Evolutionary conservation across 2,113 vertebrate species (phyloP).

Genomic region (Fregata magnificens): DNA sequence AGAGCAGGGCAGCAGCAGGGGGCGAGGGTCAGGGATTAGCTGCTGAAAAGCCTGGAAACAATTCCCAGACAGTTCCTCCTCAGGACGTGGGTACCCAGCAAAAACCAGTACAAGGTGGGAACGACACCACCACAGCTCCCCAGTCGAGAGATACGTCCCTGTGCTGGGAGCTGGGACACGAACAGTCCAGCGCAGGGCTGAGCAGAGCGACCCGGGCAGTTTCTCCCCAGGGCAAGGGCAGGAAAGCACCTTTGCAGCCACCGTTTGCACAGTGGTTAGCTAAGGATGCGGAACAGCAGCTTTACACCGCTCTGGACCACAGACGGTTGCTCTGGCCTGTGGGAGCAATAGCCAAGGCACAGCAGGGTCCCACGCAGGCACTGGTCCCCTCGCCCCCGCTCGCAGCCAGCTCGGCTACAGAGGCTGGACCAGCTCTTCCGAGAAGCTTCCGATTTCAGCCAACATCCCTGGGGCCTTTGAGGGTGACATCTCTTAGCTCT

Average conservation of each 20-base stretch:
- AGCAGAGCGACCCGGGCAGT: background rate
- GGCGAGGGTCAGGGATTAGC: background rate
- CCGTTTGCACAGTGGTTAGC: background rate
- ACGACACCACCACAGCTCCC: background rate
- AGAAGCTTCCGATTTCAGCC: background rate
- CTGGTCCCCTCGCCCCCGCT: background rate
- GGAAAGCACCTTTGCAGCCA: background rate
- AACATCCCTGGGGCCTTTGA: background rate
- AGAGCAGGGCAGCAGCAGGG: background rate
- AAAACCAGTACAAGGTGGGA: background rate
- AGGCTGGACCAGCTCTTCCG: background rate
- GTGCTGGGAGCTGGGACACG: background rate
- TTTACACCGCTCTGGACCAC: background rate
- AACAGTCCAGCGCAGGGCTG: background rate
- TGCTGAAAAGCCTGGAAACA: background rate
- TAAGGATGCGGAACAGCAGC: background rate
- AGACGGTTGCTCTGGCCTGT: background rate
- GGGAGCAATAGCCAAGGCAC: background rate
- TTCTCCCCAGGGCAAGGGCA: background rate
- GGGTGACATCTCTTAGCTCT: background rate
- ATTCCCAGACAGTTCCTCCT: background rate
- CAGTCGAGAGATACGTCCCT: accelerated
- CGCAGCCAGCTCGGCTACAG: background rate
- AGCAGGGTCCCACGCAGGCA: background rate
- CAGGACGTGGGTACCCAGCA: background rate